phyloP scores from a whole-genome alignment of 2,888 invertebrate genomes.

The Muschampia plurimacula region DNA sequence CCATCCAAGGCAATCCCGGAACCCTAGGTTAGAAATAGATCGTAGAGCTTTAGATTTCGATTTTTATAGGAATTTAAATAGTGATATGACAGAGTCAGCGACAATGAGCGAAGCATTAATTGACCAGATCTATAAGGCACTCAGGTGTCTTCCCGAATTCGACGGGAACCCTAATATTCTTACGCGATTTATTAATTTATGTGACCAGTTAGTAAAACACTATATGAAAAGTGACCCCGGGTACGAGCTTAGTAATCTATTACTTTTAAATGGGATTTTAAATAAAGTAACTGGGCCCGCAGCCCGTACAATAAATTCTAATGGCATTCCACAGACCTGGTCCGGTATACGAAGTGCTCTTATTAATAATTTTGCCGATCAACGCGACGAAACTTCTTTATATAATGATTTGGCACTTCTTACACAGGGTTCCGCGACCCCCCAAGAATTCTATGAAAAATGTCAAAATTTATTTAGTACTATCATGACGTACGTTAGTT shows the following conservation, averaged over 20 bases:
- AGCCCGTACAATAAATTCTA: conserved; percentile 45
- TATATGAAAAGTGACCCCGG: conserved; percentile 14
- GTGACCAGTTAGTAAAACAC: conserved; percentile 15
- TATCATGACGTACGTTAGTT: conserved; percentile 31
- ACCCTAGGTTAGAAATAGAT: conserved; percentile 14
- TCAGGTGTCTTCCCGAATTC: conserved; percentile 18
- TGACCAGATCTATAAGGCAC: conserved; percentile 16
- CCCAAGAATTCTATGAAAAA: conserved; percentile 39
- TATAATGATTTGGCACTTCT: conserved; percentile 36
- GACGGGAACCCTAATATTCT: conserved; percentile 19
- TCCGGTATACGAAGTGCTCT: conserved; percentile 32
- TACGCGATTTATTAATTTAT: conserved; percentile 13
- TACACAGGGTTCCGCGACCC: conserved; percentile 35
- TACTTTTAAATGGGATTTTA: conserved; percentile 35
- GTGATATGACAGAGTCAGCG: conserved; percentile 5
- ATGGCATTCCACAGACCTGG: conserved; percentile 36
- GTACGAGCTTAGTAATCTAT: conserved; percentile 27
- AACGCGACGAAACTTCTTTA: conserved; percentile 38
- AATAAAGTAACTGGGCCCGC: conserved; percentile 47
- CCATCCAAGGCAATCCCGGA: conserved; percentile 28
- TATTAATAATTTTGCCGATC: conserved; percentile 41
- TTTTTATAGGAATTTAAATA: conserved; percentile 9
- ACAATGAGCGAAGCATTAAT: conserved; percentile 11
- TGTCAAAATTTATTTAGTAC: conserved; percentile 33
- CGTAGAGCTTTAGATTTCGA: conserved; percentile 20